A percentile compares a stretch with the other conserved stretches of the same genome.
These are phyloP conservation scores for Leptopilina drosophilae DNA, from an alignment of 2,888 invertebrate species.

Conservation along the genomic window DNA sequence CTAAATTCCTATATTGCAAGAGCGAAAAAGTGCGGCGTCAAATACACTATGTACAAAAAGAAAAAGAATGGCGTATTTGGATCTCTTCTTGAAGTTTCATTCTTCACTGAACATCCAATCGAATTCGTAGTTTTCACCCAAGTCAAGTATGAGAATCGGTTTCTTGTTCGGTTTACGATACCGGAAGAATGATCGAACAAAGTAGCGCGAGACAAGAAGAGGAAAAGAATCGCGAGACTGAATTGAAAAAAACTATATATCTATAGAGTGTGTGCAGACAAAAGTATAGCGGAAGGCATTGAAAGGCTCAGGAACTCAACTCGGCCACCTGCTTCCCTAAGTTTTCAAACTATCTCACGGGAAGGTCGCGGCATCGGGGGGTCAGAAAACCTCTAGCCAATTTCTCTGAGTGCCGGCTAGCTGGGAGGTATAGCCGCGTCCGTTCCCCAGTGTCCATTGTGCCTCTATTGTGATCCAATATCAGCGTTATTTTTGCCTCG, in stretches of 20 bases:
- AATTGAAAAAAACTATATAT: slow-evolving; percentile 11
- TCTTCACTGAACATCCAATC: neutral
- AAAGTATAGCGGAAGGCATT: slow-evolving; percentile 18
- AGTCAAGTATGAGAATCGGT: slow-evolving; percentile 26
- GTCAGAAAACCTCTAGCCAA: slow-evolving; percentile 72
- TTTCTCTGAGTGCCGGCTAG: slow-evolving; percentile 72
- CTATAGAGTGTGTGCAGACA: neutral
- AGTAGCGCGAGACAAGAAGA: slow-evolving; percentile 31
- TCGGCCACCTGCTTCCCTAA: slow-evolving; percentile 62
- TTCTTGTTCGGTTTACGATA: slow-evolving; percentile 38
- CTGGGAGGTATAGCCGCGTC: slow-evolving; percentile 50
- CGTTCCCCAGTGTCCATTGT: slow-evolving; percentile 62
- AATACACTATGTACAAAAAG: neutral
- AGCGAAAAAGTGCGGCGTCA: too few species aligned
- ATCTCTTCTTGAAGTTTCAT: slow-evolving; percentile 16
- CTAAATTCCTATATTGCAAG: too few species aligned
- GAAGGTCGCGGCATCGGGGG: slow-evolving; percentile 66
- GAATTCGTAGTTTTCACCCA: slow-evolving; percentile 24
- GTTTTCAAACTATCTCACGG: slow-evolving; percentile 68
- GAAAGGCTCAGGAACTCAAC: slow-evolving; percentile 24
- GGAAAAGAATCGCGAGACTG: slow-evolving; percentile 44
- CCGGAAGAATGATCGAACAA: slow-evolving; percentile 37
- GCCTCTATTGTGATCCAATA: slow-evolving; percentile 70
- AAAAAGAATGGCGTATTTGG: slow-evolving; percentile 4
- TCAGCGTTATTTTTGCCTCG: slow-evolving; percentile 67